These are phyloP conservation scores for Chydorus sphaericus DNA, from an alignment of 2,888 invertebrate genomes.

Conservation along the genomic window DNA sequence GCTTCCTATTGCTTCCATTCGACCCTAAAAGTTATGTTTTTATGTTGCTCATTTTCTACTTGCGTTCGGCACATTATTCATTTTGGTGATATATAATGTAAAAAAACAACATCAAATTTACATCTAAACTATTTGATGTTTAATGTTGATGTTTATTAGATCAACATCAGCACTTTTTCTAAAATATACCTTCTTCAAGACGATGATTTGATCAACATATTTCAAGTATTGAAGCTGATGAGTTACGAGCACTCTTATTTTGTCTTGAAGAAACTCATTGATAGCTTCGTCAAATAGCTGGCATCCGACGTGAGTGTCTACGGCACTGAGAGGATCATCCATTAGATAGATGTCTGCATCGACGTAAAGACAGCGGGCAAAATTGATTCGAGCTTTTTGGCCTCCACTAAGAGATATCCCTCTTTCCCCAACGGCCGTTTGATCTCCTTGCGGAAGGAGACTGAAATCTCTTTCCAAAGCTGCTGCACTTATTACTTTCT, in stretches of 20 bases:
- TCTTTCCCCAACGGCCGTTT: slow-evolving; percentile 37
- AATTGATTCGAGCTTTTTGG: slow-evolving; percentile 37
- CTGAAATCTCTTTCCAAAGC: slow-evolving; percentile 34
- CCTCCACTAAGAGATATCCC: slow-evolving; percentile 38
- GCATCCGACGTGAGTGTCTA: slow-evolving; percentile 33
- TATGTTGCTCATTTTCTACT: too few relatives aligned
- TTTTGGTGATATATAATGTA: too few relatives aligned
- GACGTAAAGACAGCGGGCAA: slow-evolving; percentile 32
- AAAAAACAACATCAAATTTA: neutral
- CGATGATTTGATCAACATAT: slow-evolving; percentile 47
- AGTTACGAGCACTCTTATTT: slow-evolving; percentile 39
- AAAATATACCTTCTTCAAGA: slow-evolving; percentile 46
- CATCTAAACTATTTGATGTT: neutral
- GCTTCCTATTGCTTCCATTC: slow-evolving; percentile 37
- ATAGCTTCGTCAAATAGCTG: slow-evolving; percentile 34
- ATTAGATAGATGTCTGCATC: slow-evolving; percentile 35
- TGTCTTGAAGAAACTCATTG: slow-evolving; percentile 26
- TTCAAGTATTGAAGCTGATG: slow-evolving; percentile 70
- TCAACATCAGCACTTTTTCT: too few relatives aligned
- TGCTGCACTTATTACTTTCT: slow-evolving; percentile 22
- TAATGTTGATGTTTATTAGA: too few relatives aligned
- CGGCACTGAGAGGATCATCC: slow-evolving; percentile 37
- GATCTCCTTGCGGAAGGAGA: slow-evolving; percentile 33
- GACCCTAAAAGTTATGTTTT: slow-evolving; percentile 29
- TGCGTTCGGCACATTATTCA: too few relatives aligned